Percentiles rank a stretch among this genome's conserved stretches.
phyloP scores from a whole-genome alignment of 1,140 invertebrate species.

The Calephelis nemesis region DNA sequence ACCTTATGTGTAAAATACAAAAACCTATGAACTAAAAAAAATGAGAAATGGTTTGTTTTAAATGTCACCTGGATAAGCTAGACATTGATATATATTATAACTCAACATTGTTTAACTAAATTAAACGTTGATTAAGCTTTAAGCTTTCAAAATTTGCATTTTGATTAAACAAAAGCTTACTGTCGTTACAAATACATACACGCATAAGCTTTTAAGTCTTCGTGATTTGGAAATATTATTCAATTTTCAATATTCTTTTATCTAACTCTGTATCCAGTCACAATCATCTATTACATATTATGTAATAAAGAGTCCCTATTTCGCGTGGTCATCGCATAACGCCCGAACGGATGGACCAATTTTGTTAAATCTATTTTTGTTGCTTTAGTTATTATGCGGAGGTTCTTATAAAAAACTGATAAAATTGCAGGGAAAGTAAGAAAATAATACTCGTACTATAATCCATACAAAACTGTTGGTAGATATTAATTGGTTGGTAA shows the following conservation, averaged over 20 bases:
- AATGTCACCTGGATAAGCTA: neutral
- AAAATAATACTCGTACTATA: too few relatives aligned
- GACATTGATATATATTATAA: neutral
- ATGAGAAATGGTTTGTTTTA: neutral
- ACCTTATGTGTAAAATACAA: constrained; percentile 4
- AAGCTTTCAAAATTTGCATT: neutral
- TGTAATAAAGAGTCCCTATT: too few relatives aligned
- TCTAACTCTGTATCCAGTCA: neutral
- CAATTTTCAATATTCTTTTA: neutral
- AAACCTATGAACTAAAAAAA: too few relatives aligned
- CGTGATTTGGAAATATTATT: neutral
- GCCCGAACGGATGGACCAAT: too few relatives aligned
- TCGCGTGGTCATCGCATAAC: too few relatives aligned
- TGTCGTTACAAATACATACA: constrained; percentile 12
- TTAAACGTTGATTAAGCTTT: neutral
- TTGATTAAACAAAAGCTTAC: neutral
- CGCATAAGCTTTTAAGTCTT: neutral
- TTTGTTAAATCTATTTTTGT: too few relatives aligned
- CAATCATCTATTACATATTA: neutral
- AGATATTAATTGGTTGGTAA: too few relatives aligned
- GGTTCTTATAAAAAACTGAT: too few relatives aligned
- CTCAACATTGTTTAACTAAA: neutral
- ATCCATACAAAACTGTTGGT: too few relatives aligned
- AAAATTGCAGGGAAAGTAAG: too few relatives aligned
- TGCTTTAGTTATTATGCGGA: too few relatives aligned